Evolutionary conservation across 1,140 invertebrate genomes (phyloP).

Genomic region (Diploscapter pachys): DNA sequence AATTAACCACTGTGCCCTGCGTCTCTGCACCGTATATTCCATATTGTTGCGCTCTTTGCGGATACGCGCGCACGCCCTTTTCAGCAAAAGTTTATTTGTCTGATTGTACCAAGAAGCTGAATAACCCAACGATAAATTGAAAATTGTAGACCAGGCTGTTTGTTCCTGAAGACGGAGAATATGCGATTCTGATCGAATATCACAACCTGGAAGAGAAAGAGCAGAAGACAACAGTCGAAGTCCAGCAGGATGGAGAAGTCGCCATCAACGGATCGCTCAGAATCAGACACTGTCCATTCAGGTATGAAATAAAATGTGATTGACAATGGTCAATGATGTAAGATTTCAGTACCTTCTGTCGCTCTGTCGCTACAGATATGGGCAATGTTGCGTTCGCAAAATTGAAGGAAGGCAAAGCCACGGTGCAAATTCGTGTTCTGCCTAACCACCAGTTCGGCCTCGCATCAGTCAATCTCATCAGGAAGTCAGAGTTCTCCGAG

Average conservation of each 20-base stretch:
- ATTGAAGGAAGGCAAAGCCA: slow-evolving; percentile 67
- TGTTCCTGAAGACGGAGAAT: slow-evolving; percentile 71
- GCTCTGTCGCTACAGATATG: slow-evolving; percentile 76
- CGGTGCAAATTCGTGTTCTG: slow-evolving; percentile 40
- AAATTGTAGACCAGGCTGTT: slow-evolving; percentile 66
- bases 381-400: slow-evolving; percentile 73
- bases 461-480: slow-evolving; percentile 71
- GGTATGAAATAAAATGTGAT: slow-evolving; percentile 21
- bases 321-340: background rate
- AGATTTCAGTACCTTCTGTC: slow-evolving; percentile 74
- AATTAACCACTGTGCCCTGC: too few relatives aligned
- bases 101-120: too few relatives aligned
- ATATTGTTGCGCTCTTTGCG: too few relatives aligned
- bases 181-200: slow-evolving; percentile 77
- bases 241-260: slow-evolving; percentile 43
- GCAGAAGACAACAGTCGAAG: slow-evolving; percentile 59
- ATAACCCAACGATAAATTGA: too few relatives aligned
- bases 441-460: slow-evolving; percentile 53
- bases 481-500: slow-evolving; percentile 75
- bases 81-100: too few relatives aligned
- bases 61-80: too few relatives aligned
- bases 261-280: slow-evolving; percentile 54
- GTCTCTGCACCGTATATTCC: too few relatives aligned
- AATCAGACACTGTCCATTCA: slow-evolving; percentile 49
- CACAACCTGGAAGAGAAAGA: slow-evolving; percentile 65